These are phyloP conservation scores for Aphyosemion australe DNA, from an alignment of 2,113 vertebrate genomes.

Conservation along the genomic window DNA sequence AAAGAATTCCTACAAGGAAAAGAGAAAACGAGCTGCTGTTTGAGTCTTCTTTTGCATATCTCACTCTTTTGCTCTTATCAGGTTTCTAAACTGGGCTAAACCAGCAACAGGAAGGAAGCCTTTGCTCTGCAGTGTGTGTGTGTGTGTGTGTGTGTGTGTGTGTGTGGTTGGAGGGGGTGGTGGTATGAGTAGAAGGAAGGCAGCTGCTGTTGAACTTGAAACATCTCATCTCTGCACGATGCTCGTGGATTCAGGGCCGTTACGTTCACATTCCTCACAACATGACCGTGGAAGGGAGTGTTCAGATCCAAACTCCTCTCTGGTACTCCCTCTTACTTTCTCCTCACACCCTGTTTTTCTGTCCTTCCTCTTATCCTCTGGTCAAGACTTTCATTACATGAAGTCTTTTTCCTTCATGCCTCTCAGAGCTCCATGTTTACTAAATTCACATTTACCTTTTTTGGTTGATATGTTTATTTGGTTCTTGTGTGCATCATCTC, in stretches of 20 bases:
- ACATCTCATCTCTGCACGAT: constrained; percentile 49
- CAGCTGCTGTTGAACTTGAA: constrained; percentile 43
- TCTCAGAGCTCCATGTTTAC: constrained; percentile 1
- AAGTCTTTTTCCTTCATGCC: neutral
- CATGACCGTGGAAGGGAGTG: constrained; percentile 21
- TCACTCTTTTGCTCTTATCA: constrained; percentile 71
- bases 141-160: constrained; percentile 16
- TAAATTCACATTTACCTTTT: no score
- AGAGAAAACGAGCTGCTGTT: constrained; percentile 2
- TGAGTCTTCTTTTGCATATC: constrained; percentile 11
- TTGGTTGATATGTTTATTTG: neutral
- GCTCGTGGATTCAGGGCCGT: constrained; percentile 48
- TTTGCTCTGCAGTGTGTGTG: constrained; percentile 53
- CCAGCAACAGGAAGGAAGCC: constrained; percentile 79
- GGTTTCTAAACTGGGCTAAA: constrained; percentile 66
- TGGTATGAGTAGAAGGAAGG: constrained; percentile 24
- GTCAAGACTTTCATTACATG: neutral
- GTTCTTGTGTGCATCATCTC: constrained; percentile 19
- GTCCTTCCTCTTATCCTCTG: constrained; percentile 8
- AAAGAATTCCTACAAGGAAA: neutral
- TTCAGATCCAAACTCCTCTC: constrained; percentile 24
- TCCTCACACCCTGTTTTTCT: constrained; percentile 19
- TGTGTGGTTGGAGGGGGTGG: neutral
- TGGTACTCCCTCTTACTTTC: constrained; percentile 2
- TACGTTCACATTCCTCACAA: constrained; percentile 35